These are phyloP conservation scores for Platichthys flesus DNA, from an alignment of 2,113 vertebrate genomes.

Conservation along the genomic window DNA sequence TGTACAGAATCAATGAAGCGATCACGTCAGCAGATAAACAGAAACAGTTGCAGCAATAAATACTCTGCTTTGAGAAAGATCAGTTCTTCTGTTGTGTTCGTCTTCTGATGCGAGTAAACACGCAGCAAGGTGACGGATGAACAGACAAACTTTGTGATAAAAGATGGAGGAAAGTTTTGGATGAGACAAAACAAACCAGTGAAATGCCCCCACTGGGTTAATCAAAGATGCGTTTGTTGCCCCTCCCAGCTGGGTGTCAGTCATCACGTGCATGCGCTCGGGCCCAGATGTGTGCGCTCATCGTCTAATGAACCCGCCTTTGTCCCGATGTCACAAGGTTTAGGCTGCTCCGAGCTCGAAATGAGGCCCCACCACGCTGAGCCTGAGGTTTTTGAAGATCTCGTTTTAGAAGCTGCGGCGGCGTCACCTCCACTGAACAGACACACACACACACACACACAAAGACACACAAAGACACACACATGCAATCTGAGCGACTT, in stretches of 20 bases:
- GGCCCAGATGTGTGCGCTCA: constrained; percentile 30
- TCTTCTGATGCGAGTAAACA: background rate
- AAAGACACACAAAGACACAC: background rate
- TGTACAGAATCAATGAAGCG: constrained; percentile 31
- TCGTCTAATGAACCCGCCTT: constrained; percentile 73
- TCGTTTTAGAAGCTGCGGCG: constrained; percentile 58
- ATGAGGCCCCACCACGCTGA: constrained; percentile 68
- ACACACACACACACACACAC: background rate
- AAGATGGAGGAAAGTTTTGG: constrained; percentile 27
- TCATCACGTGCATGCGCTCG: constrained; percentile 30
- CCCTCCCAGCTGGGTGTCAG: constrained; percentile 72
- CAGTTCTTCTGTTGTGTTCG: background rate
- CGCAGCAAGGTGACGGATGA: background rate
- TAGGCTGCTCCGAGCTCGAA: constrained; percentile 47
- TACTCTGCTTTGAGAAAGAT: background rate
- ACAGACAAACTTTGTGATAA: constrained; percentile 4
- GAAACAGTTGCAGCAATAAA: constrained; percentile 10
- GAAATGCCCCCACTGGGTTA: constrained; percentile 61
- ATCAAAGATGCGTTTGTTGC: constrained; percentile 70
- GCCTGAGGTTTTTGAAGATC: constrained; percentile 67
- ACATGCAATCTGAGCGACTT: constrained; percentile 31
- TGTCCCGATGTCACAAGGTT: constrained; percentile 65
- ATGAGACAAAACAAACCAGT: constrained; percentile 47
- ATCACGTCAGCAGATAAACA: constrained; percentile 12
- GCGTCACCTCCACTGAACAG: constrained; percentile 62